Conservation (phyloP, 2,797 vertebrate genomes). For the Chiloscyllium punctatum region DNA sequence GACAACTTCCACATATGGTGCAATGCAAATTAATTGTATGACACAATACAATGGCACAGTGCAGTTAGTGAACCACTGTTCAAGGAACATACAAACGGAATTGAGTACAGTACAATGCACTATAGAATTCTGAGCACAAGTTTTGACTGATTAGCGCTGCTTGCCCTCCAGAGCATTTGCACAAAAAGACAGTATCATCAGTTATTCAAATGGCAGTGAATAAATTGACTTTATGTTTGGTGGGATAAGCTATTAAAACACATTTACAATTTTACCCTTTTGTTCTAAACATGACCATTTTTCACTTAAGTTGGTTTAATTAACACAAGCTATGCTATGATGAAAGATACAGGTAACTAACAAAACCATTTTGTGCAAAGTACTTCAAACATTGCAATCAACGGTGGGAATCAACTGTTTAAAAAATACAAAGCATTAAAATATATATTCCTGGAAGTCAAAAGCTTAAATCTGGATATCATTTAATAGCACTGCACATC, state of each 20-base stretch:
- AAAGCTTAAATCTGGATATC: constrained; percentile 20
- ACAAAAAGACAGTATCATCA: constrained; percentile 18
- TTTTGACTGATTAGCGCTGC: not conserved
- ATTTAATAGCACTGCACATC: constrained; percentile 2
- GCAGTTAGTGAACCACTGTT: not conserved
- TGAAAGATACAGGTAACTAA: not conserved
- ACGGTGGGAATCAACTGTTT: constrained; percentile 28
- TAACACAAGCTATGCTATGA: not conserved
- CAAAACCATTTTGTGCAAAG: constrained; percentile 1
- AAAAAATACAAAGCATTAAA: constrained; percentile 2
- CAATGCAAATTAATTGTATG: not conserved
- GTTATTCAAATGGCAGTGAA: constrained; percentile 16
- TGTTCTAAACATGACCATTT: constrained; percentile 13
- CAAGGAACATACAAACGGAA: not conserved
- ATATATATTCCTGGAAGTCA: constrained; percentile 34
- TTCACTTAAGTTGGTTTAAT: not conserved
- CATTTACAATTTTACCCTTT: not conserved
- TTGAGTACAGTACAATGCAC: not conserved
- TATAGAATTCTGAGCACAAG: not conserved
- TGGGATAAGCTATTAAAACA: constrained; percentile 20
- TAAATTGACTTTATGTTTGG: not conserved
- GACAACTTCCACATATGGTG: not conserved
- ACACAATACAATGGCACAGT: not conserved
- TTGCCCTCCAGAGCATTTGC: not conserved
- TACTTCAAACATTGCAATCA: not conserved